A percentile compares a stretch with the other conserved stretches of the same genome.
These are phyloP conservation scores for Osmerus mordax DNA, from an alignment of 2,113 vertebrate species.

Conservation along the genomic window DNA sequence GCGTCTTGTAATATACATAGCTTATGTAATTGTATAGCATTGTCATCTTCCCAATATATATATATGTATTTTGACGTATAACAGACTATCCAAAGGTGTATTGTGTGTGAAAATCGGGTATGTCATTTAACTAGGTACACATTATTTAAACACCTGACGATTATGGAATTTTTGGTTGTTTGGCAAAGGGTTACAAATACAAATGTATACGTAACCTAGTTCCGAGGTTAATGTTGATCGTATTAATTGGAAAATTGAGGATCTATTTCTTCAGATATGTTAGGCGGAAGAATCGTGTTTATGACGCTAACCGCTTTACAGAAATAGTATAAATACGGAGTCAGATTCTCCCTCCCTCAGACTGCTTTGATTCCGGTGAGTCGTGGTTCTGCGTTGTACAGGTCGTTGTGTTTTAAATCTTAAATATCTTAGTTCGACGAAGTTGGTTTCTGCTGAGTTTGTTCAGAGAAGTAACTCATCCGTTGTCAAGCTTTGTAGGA, in stretches of 20 bases:
- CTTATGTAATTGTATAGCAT: too few relatives aligned
- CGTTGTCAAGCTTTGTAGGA: too few relatives aligned
- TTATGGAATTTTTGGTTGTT: not conserved
- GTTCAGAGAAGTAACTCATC: too few relatives aligned
- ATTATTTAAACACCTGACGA: too few relatives aligned
- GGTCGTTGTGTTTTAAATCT: conserved; percentile 5
- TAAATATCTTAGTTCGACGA: too few relatives aligned
- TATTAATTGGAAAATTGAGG: not conserved
- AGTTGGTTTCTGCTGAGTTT: too few relatives aligned
- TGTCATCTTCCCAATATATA: too few relatives aligned
- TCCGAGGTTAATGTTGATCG: not conserved
- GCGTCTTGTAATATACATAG: not conserved
- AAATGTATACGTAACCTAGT: not conserved
- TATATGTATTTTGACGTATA: not conserved
- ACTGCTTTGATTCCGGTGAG: not conserved
- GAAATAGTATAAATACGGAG: conserved; percentile 25
- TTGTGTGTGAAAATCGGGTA: not conserved
- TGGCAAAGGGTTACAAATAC: not conserved
- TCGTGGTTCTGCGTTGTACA: not conserved
- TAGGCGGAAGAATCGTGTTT: conserved; percentile 47
- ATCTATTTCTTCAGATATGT: conserved; percentile 40
- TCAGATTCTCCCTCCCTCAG: not conserved
- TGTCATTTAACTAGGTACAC: not conserved
- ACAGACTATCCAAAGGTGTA: not conserved
- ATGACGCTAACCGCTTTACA: not conserved